Evolutionary conservation across 2,888 invertebrate species (phyloP).

Genomic region (Pyrgus malvae): DNA sequence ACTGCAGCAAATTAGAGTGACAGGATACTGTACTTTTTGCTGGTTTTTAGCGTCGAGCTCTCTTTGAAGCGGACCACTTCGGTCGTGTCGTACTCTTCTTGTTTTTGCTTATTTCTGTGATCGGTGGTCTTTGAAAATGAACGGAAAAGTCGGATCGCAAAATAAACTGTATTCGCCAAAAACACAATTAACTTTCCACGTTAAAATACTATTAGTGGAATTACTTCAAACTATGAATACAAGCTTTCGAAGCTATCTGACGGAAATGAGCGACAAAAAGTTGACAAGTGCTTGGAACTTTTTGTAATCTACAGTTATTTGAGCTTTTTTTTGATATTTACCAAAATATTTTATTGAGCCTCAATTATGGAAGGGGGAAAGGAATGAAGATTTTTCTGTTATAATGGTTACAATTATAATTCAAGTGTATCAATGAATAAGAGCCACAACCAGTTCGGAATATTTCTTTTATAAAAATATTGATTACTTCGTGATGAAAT

Average conservation of each 20-base stretch:
- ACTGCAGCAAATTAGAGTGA: constrained; percentile 13
- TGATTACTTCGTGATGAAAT: too few species aligned
- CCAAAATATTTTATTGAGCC: too few species aligned
- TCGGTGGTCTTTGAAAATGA: constrained; percentile 8
- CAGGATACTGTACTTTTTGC: constrained; percentile 17
- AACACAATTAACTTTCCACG: constrained; percentile 18
- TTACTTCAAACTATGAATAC: neutral
- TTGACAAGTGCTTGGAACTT: neutral
- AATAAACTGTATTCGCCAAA: constrained; percentile 12
- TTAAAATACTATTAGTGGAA: neutral
- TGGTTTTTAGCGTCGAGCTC: constrained; percentile 9
- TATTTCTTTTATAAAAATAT: too few species aligned
- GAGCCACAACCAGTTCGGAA: too few species aligned
- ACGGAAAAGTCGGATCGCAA: constrained; percentile 7
- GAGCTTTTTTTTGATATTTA: too few species aligned
- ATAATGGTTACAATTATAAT: too few species aligned
- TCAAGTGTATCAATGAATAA: too few species aligned
- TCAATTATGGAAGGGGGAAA: too few species aligned
- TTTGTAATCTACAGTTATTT: too few species aligned
- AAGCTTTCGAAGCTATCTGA: neutral
- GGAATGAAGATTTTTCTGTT: too few species aligned
- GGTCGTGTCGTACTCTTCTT: constrained; percentile 3
- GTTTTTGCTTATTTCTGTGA: constrained; percentile 9
- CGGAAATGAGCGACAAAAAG: neutral
- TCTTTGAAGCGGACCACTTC: constrained; percentile 19